phyloP scores from a whole-genome alignment of 2,888 invertebrate species.

The Plusia festucae region DNA sequence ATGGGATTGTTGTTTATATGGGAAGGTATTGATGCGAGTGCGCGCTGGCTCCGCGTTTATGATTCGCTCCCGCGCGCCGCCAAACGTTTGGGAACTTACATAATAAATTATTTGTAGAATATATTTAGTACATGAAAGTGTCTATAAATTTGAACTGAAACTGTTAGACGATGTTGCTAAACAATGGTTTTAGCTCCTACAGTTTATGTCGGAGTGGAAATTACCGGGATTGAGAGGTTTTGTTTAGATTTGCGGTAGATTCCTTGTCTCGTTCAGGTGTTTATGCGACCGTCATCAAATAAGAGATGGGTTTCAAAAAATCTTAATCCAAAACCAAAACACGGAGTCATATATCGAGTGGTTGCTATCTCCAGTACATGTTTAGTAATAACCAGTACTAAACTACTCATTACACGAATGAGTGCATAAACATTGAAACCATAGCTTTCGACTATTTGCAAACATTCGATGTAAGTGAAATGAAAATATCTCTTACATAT shows the following conservation, averaged over 20 bases:
- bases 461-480: slow-evolving; percentile 18
- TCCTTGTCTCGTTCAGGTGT: slow-evolving; percentile 11
- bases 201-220: slow-evolving; percentile 39
- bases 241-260: slow-evolving; percentile 37
- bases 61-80: slow-evolving; percentile 64
- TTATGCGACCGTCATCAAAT: slow-evolving; percentile 37
- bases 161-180: slow-evolving; percentile 25
- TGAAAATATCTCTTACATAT: slow-evolving; percentile 43
- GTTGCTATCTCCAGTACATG: slow-evolving; percentile 27
- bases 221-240: slow-evolving; percentile 32
- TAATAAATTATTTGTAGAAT: slow-evolving; percentile 29
- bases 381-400: slow-evolving; percentile 13
- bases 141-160: slow-evolving; percentile 33
- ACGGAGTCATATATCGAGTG: slow-evolving; percentile 15
- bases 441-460: slow-evolving; percentile 38
- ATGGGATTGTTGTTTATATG: slow-evolving; percentile 79
- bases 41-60: slow-evolving; percentile 64
- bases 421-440: slow-evolving; percentile 23
- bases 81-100: slow-evolving; percentile 59
- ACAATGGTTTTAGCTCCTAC: slow-evolving; percentile 29
- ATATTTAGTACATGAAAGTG: slow-evolving; percentile 33
- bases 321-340: slow-evolving; percentile 21
- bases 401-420: slow-evolving; percentile 14
- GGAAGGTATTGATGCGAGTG: slow-evolving; percentile 69
- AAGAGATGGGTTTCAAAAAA: slow-evolving; percentile 43